phyloP scores from a whole-genome alignment of 2,113 vertebrate species.

The Todiramphus saurophagus region DNA sequence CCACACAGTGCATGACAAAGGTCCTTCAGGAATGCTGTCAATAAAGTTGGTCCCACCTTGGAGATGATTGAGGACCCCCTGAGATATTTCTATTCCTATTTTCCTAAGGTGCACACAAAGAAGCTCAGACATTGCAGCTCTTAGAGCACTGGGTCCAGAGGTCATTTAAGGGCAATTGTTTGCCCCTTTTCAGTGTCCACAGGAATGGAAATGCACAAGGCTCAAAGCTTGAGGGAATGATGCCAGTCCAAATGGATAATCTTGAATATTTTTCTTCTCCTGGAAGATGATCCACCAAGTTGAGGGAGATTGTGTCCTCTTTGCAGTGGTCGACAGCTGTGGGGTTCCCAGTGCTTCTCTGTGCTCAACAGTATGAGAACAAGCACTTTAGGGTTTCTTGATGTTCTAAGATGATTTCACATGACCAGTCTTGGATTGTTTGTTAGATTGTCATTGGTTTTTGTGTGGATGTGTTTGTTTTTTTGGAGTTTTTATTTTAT shows the following conservation, averaged over 20 bases:
- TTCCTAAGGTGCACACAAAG: fast-evolving
- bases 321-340: background rate
- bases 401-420: background rate
- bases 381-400: background rate
- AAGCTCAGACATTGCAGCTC: background rate
- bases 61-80: background rate
- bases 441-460: background rate
- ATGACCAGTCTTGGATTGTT: background rate
- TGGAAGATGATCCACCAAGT: fast-evolving
- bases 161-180: background rate
- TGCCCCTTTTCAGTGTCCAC: background rate
- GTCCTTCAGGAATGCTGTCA: background rate
- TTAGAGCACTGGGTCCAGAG: background rate
- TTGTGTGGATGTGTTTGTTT: no score
- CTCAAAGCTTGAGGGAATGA: background rate
- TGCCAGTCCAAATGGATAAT: background rate
- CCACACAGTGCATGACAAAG: background rate
- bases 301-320: background rate
- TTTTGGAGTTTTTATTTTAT: background rate
- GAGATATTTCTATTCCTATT: background rate
- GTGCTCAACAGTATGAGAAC: background rate
- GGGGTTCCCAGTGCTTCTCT: background rate
- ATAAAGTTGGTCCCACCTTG: background rate
- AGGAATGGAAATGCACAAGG: background rate
- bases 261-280: background rate